Percentiles rank a stretch among this genome's conserved stretches.
Conservation (phyloP, 2,797 vertebrate genomes). For the Hephaestus fuliginosus region DNA sequence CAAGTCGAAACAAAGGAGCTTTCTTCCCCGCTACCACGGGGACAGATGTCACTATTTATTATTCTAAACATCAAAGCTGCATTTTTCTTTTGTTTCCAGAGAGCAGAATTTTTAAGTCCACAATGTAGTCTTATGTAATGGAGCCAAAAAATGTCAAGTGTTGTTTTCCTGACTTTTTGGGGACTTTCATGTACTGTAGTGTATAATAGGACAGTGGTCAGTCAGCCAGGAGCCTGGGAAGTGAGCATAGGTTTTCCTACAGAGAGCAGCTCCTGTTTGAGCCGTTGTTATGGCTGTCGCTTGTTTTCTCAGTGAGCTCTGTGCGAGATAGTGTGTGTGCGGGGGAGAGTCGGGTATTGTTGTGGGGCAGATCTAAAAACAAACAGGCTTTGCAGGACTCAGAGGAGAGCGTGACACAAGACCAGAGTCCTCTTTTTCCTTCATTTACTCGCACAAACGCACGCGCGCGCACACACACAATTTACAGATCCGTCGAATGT, state of each 20-base stretch:
- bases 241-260: conserved; percentile 77
- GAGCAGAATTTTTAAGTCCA: conserved; percentile 60
- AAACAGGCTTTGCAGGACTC: conserved; percentile 73
- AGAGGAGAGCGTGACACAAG: conserved; percentile 67
- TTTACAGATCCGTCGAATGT: conserved; percentile 54
- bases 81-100: conserved; percentile 75
- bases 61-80: conserved; percentile 86
- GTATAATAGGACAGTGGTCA: conserved; percentile 75
- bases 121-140: conserved; percentile 74
- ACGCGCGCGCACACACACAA: conserved; percentile 43
- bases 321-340: conserved; percentile 62
- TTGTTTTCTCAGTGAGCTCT: conserved; percentile 81
- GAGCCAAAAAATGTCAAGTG: conserved; percentile 77
- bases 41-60: conserved; percentile 86
- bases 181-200: conserved; percentile 80
- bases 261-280: conserved; percentile 70
- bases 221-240: conserved; percentile 79
- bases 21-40: conserved; percentile 67
- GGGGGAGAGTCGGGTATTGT: conserved; percentile 70
- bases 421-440: conserved; percentile 49
- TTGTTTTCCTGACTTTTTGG: conserved; percentile 82
- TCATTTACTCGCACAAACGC: conserved; percentile 46
- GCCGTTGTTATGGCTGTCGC: conserved; percentile 79
- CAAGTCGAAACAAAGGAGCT: conserved; percentile 78
- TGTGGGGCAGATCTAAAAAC: conserved; percentile 80